Percentiles rank a stretch among this genome's conserved stretches.
These are phyloP conservation scores for Perizoma affinitatum DNA, from an alignment of 2,888 invertebrate genomes.

Conservation along the genomic window DNA sequence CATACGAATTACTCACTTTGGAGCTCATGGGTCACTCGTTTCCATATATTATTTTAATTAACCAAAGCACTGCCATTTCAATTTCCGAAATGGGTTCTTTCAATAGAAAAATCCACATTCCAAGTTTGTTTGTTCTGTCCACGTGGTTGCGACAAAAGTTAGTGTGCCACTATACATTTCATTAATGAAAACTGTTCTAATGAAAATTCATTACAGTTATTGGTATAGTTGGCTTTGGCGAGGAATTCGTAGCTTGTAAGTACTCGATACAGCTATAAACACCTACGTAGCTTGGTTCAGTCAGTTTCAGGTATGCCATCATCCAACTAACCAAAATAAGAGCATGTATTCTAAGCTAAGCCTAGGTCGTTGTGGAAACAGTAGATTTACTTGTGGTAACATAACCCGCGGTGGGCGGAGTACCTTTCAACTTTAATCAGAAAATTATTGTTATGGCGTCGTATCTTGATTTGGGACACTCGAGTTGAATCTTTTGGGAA, in stretches of 20 bases:
- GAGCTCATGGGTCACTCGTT: neutral
- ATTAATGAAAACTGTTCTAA: slow-evolving; percentile 35
- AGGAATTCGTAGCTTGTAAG: slow-evolving; percentile 16
- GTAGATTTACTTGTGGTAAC: too few relatives aligned
- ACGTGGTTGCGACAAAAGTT: slow-evolving; percentile 31
- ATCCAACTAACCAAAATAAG: too few relatives aligned
- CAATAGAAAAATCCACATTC: slow-evolving; percentile 16
- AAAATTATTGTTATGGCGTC: too few relatives aligned
- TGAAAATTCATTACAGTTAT: slow-evolving; percentile 32
- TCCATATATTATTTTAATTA: neutral
- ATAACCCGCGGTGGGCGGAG: too few relatives aligned
- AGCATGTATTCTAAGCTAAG: too few relatives aligned
- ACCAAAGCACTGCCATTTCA: slow-evolving; percentile 4
- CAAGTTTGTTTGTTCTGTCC: slow-evolving; percentile 22
- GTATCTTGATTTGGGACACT: too few relatives aligned
- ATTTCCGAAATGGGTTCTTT: slow-evolving; percentile 16
- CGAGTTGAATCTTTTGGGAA: too few relatives aligned
- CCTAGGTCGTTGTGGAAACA: too few relatives aligned
- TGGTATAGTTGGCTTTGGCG: slow-evolving; percentile 19
- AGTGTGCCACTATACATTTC: slow-evolving; percentile 34
- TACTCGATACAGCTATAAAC: neutral
- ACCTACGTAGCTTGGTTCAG: slow-evolving; percentile 10
- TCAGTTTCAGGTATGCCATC: neutral
- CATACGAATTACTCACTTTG: too few relatives aligned
- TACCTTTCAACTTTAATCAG: too few relatives aligned